Evolutionary conservation across 2,113 vertebrate species (phyloP).

Genomic region (Charadrius vociferus): DNA sequence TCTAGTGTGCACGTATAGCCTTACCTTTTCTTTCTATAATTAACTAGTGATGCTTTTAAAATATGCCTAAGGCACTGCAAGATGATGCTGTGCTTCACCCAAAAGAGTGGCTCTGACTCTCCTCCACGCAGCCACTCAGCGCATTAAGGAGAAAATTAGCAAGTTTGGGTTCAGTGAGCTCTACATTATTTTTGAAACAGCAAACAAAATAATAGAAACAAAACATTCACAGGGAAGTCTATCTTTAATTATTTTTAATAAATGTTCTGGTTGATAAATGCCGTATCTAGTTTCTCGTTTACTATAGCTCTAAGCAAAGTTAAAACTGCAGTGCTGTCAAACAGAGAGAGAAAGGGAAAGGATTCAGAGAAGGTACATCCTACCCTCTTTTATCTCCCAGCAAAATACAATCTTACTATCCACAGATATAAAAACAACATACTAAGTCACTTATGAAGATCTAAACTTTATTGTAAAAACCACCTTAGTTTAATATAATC

Average conservation of each 20-base stretch:
- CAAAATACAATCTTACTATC: slow-evolving; percentile 7
- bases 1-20: not conserved
- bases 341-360: not conserved
- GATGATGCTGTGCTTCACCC: slow-evolving; percentile 34
- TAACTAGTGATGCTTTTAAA: slow-evolving; percentile 41
- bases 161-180: slow-evolving; percentile 44
- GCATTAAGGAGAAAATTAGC: slow-evolving; percentile 51
- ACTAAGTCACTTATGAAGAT: not conserved
- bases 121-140: slow-evolving; percentile 20
- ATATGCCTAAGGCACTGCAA: slow-evolving; percentile 32
- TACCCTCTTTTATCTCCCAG: not conserved
- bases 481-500: not conserved
- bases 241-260: not conserved
- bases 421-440: not conserved
- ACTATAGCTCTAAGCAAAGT: slow-evolving; percentile 36
- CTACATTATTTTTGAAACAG: not conserved
- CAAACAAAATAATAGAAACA: not conserved
- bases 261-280: not conserved
- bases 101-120: slow-evolving; percentile 50
- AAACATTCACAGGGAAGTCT: not conserved
- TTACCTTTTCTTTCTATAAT: slow-evolving; percentile 53
- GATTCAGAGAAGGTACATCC: not conserved
- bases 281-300: not conserved
- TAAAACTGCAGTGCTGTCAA: slow-evolving; percentile 28
- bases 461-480: slow-evolving; percentile 35